phyloP scores from a whole-genome alignment of 2,113 vertebrate species.

The Willisornis vidua region DNA sequence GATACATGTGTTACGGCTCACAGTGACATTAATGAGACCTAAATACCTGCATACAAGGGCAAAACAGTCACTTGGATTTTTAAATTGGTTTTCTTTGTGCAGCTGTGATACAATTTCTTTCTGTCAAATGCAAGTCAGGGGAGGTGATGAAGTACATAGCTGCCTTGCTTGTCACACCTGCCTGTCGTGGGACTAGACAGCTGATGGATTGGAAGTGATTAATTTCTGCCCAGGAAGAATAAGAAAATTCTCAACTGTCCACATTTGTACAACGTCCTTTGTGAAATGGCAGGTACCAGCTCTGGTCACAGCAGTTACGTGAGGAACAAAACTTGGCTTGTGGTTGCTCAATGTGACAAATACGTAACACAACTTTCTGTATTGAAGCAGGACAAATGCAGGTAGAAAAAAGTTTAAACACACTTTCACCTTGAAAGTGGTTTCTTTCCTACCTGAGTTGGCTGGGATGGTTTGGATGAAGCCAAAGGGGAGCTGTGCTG shows the following conservation, averaged over 20 bases:
- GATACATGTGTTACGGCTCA: not conserved
- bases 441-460: not conserved
- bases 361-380: fast-evolving
- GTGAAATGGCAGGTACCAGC: not conserved
- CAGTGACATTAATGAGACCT: not conserved
- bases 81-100: not conserved
- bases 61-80: not conserved
- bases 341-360: not conserved
- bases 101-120: not conserved
- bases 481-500: not conserved
- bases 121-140: not conserved
- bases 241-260: not conserved
- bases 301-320: not conserved
- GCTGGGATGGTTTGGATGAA: not conserved
- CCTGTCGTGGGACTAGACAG: not conserved
- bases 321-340: not conserved
- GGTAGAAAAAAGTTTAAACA: not conserved
- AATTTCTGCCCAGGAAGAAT: not conserved
- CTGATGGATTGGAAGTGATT: not conserved
- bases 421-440: not conserved
- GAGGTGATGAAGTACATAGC: not conserved
- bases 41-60: not conserved
- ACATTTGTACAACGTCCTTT: not conserved
- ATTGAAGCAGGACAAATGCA: not conserved
- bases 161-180: not conserved